A percentile compares a stretch with the other conserved stretches of the same genome.
These are phyloP conservation scores for Cerceris ruficornis DNA, from an alignment of 2,888 invertebrate genomes.

Conservation along the genomic window DNA sequence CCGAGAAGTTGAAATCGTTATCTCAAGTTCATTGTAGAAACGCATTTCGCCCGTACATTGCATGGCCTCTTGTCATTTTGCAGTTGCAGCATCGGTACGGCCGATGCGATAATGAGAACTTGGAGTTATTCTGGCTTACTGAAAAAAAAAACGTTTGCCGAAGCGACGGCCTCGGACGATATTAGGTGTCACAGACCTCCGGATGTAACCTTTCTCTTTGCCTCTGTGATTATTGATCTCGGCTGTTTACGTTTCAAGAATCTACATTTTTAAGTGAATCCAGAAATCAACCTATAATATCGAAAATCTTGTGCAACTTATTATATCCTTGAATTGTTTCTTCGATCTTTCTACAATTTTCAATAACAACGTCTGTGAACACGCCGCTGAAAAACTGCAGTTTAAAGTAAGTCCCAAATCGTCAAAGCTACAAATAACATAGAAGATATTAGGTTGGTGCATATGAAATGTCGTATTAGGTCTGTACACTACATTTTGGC, in stretches of 20 bases:
- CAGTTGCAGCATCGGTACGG: background rate
- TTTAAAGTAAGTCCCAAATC: no score
- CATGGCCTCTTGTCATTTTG: slow-evolving; percentile 16
- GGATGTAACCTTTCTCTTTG: background rate
- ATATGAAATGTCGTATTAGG: no score
- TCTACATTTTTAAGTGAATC: no score
- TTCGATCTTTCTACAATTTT: no score
- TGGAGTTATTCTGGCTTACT: background rate
- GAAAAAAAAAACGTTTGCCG: background rate
- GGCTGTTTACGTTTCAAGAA: background rate
- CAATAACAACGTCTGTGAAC: no score
- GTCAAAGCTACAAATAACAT: no score
- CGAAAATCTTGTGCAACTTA: no score
- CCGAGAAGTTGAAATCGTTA: slow-evolving; percentile 52
- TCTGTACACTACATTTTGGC: no score
- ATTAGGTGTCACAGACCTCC: slow-evolving; percentile 13
- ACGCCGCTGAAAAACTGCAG: no score
- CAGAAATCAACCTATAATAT: no score
- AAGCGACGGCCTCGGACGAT: background rate
- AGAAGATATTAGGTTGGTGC: no score
- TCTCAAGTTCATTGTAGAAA: slow-evolving; percentile 38
- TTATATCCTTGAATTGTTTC: no score
- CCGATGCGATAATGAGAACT: slow-evolving; percentile 5
- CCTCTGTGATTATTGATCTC: background rate
- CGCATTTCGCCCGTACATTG: slow-evolving; percentile 1